Evolutionary conservation across 2,888 invertebrate genomes (phyloP).

Genomic region (Liodrosophila aerea): DNA sequence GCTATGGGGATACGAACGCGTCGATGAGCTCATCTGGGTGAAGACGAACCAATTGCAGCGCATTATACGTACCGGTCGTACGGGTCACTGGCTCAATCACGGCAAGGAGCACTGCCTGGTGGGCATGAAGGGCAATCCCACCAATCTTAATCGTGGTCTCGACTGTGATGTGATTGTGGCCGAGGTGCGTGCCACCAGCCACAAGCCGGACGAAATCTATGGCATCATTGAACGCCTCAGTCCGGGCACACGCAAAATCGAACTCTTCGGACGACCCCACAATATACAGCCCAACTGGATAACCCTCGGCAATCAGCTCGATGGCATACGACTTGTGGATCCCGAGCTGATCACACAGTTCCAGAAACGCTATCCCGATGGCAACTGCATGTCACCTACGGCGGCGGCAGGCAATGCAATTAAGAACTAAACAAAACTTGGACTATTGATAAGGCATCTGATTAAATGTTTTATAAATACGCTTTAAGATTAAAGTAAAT

Average conservation of each 20-base stretch:
- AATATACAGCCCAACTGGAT: conserved; percentile 99
- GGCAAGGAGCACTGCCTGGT: conserved; percentile 98
- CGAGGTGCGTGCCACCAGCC: conserved; percentile 98
- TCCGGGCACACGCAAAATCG: conserved; percentile 98
- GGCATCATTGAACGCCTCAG: conserved; percentile 98
- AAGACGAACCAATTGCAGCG: conserved; percentile 99
- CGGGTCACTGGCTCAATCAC: conserved; percentile 99
- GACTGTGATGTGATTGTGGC: conserved; percentile 99
- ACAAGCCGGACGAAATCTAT: conserved; percentile 99
- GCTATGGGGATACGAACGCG: conserved; percentile 97
- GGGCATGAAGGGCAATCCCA: conserved; percentile 97
- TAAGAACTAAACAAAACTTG: conserved; percentile 45
- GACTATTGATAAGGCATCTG: neutral
- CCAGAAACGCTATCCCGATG: conserved; percentile 96
- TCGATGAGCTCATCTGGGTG: conserved; percentile 99
- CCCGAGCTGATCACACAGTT: conserved; percentile 94
- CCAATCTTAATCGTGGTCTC: conserved; percentile 94
- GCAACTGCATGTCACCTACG: conserved; percentile 84
- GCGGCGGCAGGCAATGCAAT: conserved; percentile 58
- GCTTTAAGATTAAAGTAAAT: conserved; percentile 16
- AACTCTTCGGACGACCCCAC: conserved; percentile 97
- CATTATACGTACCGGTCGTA: conserved; percentile 97
- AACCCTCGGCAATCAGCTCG: conserved; percentile 98
- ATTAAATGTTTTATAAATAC: neutral
- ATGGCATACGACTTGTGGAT: conserved; percentile 96